Conservation (phyloP, 2,888 invertebrate species). For the Lasioglossum zephyrum region DNA sequence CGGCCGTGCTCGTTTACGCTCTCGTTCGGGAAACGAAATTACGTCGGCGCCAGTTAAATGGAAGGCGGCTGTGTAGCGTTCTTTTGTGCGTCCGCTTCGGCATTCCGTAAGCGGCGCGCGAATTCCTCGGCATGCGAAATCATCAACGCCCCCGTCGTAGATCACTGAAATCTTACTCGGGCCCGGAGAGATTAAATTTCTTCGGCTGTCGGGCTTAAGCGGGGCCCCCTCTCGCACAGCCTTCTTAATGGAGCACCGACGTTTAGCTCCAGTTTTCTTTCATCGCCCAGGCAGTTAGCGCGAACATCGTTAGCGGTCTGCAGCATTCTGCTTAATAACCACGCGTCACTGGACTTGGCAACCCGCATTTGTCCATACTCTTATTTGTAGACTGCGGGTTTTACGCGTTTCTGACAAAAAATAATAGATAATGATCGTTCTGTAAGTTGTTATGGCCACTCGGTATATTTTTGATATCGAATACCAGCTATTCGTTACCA, state of each 20-base stretch:
- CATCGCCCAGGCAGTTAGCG: slow-evolving; percentile 18
- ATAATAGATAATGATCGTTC: too few species aligned
- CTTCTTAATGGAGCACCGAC: slow-evolving; percentile 31
- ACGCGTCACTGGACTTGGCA: not conserved
- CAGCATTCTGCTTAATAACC: not conserved
- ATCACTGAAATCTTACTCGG: slow-evolving; percentile 49
- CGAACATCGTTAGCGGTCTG: slow-evolving; percentile 26
- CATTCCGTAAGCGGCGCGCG: slow-evolving; percentile 11
- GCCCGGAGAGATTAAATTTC: slow-evolving; percentile 47
- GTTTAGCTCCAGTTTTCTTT: slow-evolving; percentile 27
- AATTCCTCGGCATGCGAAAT: slow-evolving; percentile 21
- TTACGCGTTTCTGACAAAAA: too few species aligned
- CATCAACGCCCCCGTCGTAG: slow-evolving; percentile 44
- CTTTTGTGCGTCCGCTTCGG: slow-evolving; percentile 31
- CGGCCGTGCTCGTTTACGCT: slow-evolving; percentile 30
- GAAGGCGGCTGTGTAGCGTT: slow-evolving; percentile 14
- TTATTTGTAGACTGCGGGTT: not conserved
- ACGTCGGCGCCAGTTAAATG: slow-evolving; percentile 43
- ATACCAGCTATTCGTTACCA: too few species aligned
- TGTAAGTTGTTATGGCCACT: too few species aligned
- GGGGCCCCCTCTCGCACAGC: not conserved
- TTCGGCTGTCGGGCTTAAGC: slow-evolving; percentile 25
- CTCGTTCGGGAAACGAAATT: slow-evolving; percentile 48
- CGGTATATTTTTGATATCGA: too few species aligned
- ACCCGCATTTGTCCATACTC: not conserved